Percentiles rank a stretch among this genome's conserved stretches.
Evolutionary conservation across 2,888 invertebrate species (phyloP).

Genomic region (Mallateleia sp.): DNA sequence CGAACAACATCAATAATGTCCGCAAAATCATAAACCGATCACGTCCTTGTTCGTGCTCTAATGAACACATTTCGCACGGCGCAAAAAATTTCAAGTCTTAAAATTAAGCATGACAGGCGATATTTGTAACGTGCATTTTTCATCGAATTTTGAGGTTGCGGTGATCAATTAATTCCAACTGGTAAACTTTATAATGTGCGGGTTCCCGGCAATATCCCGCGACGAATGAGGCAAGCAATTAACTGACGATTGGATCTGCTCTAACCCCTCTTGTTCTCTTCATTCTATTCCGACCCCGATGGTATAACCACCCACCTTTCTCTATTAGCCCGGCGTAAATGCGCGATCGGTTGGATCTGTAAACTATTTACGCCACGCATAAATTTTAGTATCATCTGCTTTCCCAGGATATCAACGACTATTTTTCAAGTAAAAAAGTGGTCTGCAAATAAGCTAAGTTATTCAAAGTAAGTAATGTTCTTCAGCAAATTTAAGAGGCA

Average conservation of each 20-base stretch:
- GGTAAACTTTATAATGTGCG: slow-evolving; percentile 84
- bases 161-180: slow-evolving; percentile 81
- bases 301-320: slow-evolving; percentile 59
- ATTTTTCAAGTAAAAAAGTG: too few relatives aligned
- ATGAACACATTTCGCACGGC: not conserved
- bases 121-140: slow-evolving; percentile 42
- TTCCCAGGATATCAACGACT: slow-evolving; percentile 23
- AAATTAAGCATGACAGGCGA: not conserved
- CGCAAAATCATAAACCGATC: slow-evolving; percentile 12
- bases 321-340: slow-evolving; percentile 76
- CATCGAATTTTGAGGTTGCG: slow-evolving; percentile 22
- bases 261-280: slow-evolving; percentile 62
- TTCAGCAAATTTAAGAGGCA: too few relatives aligned
- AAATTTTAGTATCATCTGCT: slow-evolving; percentile 82
- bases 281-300: slow-evolving; percentile 55
- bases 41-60: not conserved
- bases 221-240: slow-evolving; percentile 84
- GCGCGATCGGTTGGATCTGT: slow-evolving; percentile 78
- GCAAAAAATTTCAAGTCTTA: not conserved
- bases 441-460: too few relatives aligned
- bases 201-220: slow-evolving; percentile 83
- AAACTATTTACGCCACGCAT: slow-evolving; percentile 85
- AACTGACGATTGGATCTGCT: slow-evolving; percentile 86
- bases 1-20: slow-evolving; percentile 45
- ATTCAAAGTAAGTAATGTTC: too few relatives aligned